These are phyloP conservation scores for Cosmorhoe ocellata DNA, from an alignment of 2,888 invertebrate genomes.

Conservation along the genomic window DNA sequence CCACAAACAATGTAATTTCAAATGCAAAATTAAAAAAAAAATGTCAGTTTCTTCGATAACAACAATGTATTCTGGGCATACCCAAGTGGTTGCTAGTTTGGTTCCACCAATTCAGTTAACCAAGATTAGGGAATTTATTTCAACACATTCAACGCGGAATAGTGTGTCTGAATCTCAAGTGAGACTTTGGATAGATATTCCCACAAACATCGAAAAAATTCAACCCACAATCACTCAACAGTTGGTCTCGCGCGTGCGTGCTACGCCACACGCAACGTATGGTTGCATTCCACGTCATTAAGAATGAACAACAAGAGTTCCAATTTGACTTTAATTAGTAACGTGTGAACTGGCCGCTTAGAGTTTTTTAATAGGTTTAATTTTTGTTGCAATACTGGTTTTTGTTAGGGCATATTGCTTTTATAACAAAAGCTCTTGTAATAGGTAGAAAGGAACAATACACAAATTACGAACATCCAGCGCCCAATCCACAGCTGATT, in stretches of 20 bases:
- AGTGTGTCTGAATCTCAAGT: no score
- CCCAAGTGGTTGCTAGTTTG: no score
- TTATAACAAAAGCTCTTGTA: background rate
- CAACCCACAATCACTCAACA: constrained; percentile 62
- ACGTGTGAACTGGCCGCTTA: constrained; percentile 37
- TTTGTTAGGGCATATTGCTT: no score
- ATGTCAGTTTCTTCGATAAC: no score
- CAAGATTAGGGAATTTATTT: constrained; percentile 24
- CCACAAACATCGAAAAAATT: constrained; percentile 20
- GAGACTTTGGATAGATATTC: constrained; percentile 13
- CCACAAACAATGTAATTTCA: no score
- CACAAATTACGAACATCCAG: constrained; percentile 36
- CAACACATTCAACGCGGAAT: constrained; percentile 20
- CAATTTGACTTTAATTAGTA: constrained; percentile 46
- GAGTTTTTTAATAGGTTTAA: background rate
- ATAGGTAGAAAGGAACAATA: constrained; percentile 22
- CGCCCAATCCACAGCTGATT: constrained; percentile 44
- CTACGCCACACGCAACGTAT: constrained; percentile 56
- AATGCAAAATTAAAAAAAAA: no score
- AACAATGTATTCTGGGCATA: background rate
- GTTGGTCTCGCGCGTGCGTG: constrained; percentile 75
- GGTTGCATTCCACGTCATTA: constrained; percentile 30
- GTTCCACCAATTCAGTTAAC: no score
- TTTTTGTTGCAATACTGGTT: no score
- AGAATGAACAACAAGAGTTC: constrained; percentile 24